Evolutionary conservation across 2,113 vertebrate genomes (phyloP), one percentile per base, ranked within the genome.

Genomic region (Tringa solitaria): DNA sequence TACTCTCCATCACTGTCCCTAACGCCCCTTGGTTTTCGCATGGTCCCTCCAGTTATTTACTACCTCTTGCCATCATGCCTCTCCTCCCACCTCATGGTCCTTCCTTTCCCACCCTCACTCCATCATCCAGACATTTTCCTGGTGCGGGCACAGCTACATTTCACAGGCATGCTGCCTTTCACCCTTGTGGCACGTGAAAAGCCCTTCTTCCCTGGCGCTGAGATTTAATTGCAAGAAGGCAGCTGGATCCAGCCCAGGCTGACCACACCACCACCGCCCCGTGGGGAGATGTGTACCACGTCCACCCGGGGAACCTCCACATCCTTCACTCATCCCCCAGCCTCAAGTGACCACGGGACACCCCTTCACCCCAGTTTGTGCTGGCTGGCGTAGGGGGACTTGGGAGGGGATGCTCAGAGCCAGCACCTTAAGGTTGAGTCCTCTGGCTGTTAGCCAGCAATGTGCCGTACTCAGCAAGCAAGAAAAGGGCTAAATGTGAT

Each of bases 351-450:
- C 39, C 5, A 3, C 1, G 1, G 53, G 53, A 84, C 21, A 54
- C 3, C 12, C 12, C 46, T 79, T 68, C 21, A 69, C 16, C 33
- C 75, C 48, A 15, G 13, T 53, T 28, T 33, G 67, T 41, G 65
- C n/a, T 6, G 0, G 28, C 11, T 0, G 1, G 50, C 3, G 0
- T 2, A 17, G 17, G 27, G 20, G 3, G 46, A 8, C 43, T 27
- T 15, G 6, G 3, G 11, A 27, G 18, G 10, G 4, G n/a, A 27
- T 50, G n/a, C n/a, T 60, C 3, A 6, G 61, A 24, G 41, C 12
- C 8, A 19, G 50, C 14, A 27, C n/a, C 59, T 61, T 46, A 35
- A 13, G 53, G 57, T 32, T 69, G 57, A 67, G 61, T 54, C 23
- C 64, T 57, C 26, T 20, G 10, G 26, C 70, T 77, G 26, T 13